Evolutionary conservation across 1,140 invertebrate species (phyloP), one percentile per base, ranked within the genome.

Genomic region (Brachionus calyciflorus): DNA sequence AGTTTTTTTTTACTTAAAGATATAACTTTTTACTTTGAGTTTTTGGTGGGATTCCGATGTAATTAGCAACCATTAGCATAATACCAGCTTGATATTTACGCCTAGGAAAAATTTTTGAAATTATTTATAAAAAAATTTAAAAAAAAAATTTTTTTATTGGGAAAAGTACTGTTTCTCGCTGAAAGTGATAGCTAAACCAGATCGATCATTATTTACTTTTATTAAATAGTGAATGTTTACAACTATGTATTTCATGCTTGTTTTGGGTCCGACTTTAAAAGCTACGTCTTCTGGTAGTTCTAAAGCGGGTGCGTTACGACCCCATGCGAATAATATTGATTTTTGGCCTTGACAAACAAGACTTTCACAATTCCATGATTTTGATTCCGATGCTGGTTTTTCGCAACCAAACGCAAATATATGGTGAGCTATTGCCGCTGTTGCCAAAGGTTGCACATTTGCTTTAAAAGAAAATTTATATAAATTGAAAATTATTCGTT

Each of bases 351-450:
- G 60, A 46, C 65, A 53, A 26, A 55, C 73, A 28, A 55, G 21
- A 9, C n/a, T 55, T 48, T 76, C 49, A 76, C 33, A 55, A 48
- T 55, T 55, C 93, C 94, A 98, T 48, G 91, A 90, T 48, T 88
- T 83, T 78, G 91, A 88, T 69, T 88, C 85, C 44, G 88, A 89
- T 41, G 94, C 94, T 3, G 95, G 94, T 78, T 88, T 87, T 28
- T 88, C 87, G 78, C 96, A 99, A 10, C 95, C 96, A 85, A 96
- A 98, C 0, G 99, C 84, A 76, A 98, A 86, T 89, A 98, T 97
- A 83, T 99, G 96, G 87, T 99, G 96, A 9, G 93, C 92, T 1
- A 90, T 91, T 79, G 91, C 85, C 89, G 91, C 93, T 1, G 91
- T 91, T 1, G 93, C 93, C 83, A 96, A 93, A 4, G 96, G 94